Evolutionary conservation across 2,888 invertebrate species (phyloP), one percentile per base, ranked within the genome.

Genomic region (Halocaridina rubra): DNA sequence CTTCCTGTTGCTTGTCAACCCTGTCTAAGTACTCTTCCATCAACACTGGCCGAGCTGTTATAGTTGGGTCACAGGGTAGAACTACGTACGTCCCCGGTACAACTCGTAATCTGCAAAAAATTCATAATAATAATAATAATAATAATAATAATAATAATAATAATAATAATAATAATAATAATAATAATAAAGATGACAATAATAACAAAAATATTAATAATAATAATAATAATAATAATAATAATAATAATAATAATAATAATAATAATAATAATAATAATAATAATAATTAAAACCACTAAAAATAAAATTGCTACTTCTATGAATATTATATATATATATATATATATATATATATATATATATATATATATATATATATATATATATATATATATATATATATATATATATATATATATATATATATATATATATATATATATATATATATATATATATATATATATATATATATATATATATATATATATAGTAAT

Each of bases 51-150:
- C 75, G 22, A 29, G 64, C 27, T n/a, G 81, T 75, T 74, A 81
- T 67, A 53, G 81, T 75, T n/a, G 81, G 81, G 64, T 81, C 81
- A 30, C 81, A 81, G 22, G 81, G 81, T 19, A 81, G 32, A 27
- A 81, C 81, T 29, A 81, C 81, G 75, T 81, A 81, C 16, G 81
- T 75, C 30, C 74, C 81, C 10, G 81, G 81, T 24, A 81, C 64
- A 10, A 80, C 53, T 19, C 30, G 72, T 4, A 80, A 22, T 13
- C 79, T 79, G 79, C 46, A 19, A 33, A 46, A 13, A 13, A 10
- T 13, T 13, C n/a, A 69, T 30, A 69, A 5, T 24, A 61, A 61
- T 61, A 30, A 24, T 24, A 19, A 10, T 5, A 72, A 3, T 10
- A n/a, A 24, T 3, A 71, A 19, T 4, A 13, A 16, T 61, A 19